Evolutionary conservation across 2,797 vertebrate genomes (phyloP).

Genomic region (Cercopithecus petaurista): DNA sequence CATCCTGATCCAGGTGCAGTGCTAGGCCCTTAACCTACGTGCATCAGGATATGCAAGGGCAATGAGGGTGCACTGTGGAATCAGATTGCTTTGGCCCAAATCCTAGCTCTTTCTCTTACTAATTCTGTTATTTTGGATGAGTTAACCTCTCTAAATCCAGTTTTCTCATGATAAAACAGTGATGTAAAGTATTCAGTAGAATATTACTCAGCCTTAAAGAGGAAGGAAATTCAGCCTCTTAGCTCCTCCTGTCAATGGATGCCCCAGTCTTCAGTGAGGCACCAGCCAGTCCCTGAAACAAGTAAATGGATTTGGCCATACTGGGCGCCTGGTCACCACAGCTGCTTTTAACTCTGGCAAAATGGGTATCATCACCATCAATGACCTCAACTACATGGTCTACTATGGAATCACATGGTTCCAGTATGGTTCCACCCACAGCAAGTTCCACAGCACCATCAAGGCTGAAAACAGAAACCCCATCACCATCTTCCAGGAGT

Average conservation of each 20-base stretch:
- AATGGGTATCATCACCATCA: neutral
- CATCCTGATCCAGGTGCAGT: neutral
- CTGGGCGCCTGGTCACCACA: no score
- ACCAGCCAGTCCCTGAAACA: neutral
- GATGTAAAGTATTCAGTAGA: neutral
- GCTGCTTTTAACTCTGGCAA: neutral
- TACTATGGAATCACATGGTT: neutral
- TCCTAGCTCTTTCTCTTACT: neutral
- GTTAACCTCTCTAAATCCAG: neutral
- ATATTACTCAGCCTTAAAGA: neutral
- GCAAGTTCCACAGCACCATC: neutral
- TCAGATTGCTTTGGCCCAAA: neutral
- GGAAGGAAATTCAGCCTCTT: neutral
- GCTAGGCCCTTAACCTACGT: neutral
- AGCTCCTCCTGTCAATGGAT: neutral
- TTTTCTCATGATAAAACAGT: slow-evolving; percentile 17
- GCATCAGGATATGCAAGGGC: neutral
- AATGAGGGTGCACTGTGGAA: neutral
- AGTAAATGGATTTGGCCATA: neutral
- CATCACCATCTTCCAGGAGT: neutral
- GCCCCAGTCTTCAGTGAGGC: neutral
- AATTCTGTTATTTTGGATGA: neutral
- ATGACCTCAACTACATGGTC: neutral
- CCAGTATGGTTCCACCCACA: neutral
- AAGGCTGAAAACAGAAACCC: neutral